These are phyloP conservation scores for Tenthredo distinguenda DNA, from an alignment of 2,888 invertebrate species.

Conservation along the genomic window DNA sequence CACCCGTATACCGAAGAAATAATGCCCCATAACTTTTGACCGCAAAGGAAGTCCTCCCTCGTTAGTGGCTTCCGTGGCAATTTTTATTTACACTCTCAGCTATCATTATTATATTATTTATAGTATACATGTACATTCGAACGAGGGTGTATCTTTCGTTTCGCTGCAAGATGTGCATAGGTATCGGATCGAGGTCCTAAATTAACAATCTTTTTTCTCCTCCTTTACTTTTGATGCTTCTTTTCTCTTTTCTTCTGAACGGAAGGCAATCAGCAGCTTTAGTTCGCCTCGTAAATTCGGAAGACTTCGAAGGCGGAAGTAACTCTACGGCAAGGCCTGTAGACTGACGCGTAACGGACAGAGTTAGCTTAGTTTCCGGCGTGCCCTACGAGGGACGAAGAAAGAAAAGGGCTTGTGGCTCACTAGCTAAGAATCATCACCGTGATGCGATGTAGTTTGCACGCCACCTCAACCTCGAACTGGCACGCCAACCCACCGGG, in stretches of 20 bases:
- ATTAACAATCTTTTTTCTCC: not conserved
- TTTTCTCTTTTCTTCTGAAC: not conserved
- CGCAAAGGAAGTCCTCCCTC: constrained; percentile 30
- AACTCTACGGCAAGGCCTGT: not conserved
- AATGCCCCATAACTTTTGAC: constrained; percentile 32
- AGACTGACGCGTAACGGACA: constrained; percentile 60
- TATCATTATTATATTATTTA: not conserved
- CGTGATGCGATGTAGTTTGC: constrained; percentile 43
- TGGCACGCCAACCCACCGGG: constrained; percentile 26
- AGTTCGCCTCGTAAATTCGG: constrained; percentile 31
- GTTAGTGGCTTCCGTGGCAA: constrained; percentile 3
- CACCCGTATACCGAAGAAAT: constrained; percentile 1
- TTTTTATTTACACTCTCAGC: not conserved
- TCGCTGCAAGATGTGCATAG: not conserved
- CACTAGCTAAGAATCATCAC: constrained; percentile 39
- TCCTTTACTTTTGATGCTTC: not conserved
- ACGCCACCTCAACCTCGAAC: constrained; percentile 29
- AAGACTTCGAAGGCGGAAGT: constrained; percentile 23
- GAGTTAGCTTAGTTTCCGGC: constrained; percentile 71
- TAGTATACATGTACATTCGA: not conserved
- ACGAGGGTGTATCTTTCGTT: not conserved
- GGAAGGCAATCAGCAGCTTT: constrained; percentile 22
- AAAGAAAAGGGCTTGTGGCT: constrained; percentile 22
- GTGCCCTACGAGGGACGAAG: not conserved
- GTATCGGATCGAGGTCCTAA: not conserved